phyloP scores from a whole-genome alignment of 2,113 vertebrate species.

The Gnathonemus longibarbis region DNA sequence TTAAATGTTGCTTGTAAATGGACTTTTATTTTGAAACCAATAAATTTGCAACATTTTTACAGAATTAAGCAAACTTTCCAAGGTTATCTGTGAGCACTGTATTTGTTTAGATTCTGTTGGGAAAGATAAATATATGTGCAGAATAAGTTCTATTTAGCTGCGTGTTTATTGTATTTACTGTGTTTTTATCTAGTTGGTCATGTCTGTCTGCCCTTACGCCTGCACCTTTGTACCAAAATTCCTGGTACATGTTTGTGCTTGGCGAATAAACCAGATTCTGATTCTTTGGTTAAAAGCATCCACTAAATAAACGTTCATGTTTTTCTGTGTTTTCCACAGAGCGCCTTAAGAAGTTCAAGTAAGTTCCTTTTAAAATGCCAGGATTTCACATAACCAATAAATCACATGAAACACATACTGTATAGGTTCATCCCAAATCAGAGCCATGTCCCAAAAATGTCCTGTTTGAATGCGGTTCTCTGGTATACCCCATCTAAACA shows the following conservation, averaged over 20 bases:
- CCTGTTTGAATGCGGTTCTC: not conserved
- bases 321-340: not conserved
- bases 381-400: not conserved
- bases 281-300: not conserved
- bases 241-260: not conserved
- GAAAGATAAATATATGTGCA: not conserved
- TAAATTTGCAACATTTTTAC: not conserved
- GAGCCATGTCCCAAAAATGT: not conserved
- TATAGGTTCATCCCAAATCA: not conserved
- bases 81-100: not conserved
- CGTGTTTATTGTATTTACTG: not conserved
- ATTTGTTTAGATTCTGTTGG: not conserved
- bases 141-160: not conserved
- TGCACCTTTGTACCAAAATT: not conserved
- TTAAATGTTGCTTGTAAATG: not conserved
- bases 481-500: not conserved
- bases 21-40: not conserved
- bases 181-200: not conserved
- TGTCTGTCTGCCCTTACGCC: not conserved
- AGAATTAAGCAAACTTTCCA: not conserved
- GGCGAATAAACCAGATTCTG: not conserved
- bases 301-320: not conserved
- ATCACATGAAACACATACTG: not conserved
- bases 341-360: not conserved
- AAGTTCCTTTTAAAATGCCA: not conserved